A percentile compares a stretch with the other conserved stretches of the same genome.
phyloP scores from a whole-genome alignment of 2,888 invertebrate species.

The Apodemia duryi region DNA sequence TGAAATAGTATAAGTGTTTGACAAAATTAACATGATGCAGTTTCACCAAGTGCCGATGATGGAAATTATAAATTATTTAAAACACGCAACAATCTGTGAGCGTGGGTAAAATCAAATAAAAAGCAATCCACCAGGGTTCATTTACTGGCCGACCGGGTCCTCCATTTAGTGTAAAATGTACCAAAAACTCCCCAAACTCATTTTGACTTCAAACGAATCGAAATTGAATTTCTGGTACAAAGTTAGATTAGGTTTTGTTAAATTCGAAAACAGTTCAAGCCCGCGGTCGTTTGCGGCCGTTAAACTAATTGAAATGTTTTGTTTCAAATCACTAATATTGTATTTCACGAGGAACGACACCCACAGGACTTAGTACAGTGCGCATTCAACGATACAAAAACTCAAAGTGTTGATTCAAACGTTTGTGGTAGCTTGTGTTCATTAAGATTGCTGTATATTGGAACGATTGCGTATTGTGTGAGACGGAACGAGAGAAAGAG shows the following conservation, averaged over 20 bases:
- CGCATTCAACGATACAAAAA: not conserved
- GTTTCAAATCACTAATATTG: constrained; percentile 8
- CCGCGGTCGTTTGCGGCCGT: constrained; percentile 1
- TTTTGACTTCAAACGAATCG: constrained; percentile 11
- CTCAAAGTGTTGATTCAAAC: no score
- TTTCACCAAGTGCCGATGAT: no score
- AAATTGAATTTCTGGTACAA: constrained; percentile 15
- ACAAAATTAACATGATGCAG: no score
- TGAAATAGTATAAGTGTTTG: no score
- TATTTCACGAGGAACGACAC: not conserved
- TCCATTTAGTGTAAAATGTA: constrained; percentile 9
- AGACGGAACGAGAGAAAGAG: no score
- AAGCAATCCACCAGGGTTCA: not conserved
- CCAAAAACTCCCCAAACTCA: constrained; percentile 11
- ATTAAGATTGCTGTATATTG: no score
- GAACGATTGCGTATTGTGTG: no score
- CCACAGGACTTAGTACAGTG: not conserved
- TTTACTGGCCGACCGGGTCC: not conserved
- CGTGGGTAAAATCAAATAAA: constrained; percentile 7
- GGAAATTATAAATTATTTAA: not conserved
- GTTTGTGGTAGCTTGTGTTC: no score
- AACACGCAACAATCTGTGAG: not conserved
- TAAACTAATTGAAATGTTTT: constrained; percentile 9
- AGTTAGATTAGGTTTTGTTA: constrained; percentile 17
- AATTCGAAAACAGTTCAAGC: constrained; percentile 7